Percentiles rank a stretch among this genome's conserved stretches.
Evolutionary conservation across 1,140 invertebrate genomes (phyloP).

Genomic region (Yoshiicerus persimilis): DNA sequence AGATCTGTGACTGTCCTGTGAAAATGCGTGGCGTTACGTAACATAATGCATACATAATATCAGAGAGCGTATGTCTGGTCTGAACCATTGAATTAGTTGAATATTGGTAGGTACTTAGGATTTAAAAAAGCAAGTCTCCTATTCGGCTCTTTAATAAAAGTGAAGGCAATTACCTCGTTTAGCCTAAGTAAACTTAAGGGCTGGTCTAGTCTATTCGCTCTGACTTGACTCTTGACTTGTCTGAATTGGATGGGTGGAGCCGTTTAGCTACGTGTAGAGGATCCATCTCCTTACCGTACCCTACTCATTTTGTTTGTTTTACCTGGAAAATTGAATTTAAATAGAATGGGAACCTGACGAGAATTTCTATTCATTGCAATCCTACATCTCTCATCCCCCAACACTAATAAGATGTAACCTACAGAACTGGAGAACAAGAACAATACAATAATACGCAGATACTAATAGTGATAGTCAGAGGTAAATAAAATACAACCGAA

Average conservation of each 20-base stretch:
- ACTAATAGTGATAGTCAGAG: neutral
- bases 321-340: constrained; percentile 23
- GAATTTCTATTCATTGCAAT: neutral
- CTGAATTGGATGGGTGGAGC: neutral
- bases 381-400: neutral
- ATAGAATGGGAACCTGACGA: neutral
- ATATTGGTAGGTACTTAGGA: neutral
- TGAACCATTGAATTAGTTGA: no score
- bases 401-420: neutral
- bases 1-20: neutral
- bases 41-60: neutral
- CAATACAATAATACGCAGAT: neutral
- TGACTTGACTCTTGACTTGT: neutral
- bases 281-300: neutral
- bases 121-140: neutral
- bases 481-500: neutral
- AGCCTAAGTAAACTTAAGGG: constrained; percentile 8
- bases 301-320: constrained; percentile 17
- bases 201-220: neutral
- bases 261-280: neutral
- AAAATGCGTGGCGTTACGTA: neutral
- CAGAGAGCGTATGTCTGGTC: neutral
- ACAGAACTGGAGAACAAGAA: neutral
- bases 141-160: constrained; percentile 14
- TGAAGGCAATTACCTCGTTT: neutral